phyloP scores from a whole-genome alignment of 2,113 vertebrate genomes.

The Nanorana parkeri region DNA sequence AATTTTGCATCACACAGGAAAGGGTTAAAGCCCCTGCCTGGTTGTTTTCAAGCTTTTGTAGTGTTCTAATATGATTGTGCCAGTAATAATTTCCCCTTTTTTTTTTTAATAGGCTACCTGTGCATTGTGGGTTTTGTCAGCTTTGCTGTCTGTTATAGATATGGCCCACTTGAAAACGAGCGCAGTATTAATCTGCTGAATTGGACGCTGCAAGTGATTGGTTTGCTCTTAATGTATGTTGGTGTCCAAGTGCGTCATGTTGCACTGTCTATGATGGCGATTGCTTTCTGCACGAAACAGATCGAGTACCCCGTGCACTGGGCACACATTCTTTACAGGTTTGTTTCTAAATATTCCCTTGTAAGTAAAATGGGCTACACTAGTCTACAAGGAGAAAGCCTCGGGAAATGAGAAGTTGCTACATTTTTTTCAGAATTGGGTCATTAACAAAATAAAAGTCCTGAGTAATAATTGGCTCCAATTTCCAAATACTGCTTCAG shows the following conservation, averaged over 20 bases:
- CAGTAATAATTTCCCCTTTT: constrained; percentile 23
- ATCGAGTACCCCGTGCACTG: constrained; percentile 83
- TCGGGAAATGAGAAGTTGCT: too few relatives aligned
- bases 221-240: constrained; percentile 83
- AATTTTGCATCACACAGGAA: too few relatives aligned
- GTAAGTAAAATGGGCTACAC: too few relatives aligned
- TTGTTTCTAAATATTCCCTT: too few relatives aligned
- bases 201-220: constrained; percentile 90
- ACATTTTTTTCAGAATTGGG: too few relatives aligned
- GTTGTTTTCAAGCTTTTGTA: too few relatives aligned
- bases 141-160: constrained; percentile 90
- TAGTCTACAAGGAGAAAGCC: too few relatives aligned
- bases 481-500: too few relatives aligned
- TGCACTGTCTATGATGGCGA: constrained; percentile 79
- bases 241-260: constrained; percentile 89
- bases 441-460: too few relatives aligned
- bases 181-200: constrained; percentile 91
- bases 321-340: constrained; percentile 70
- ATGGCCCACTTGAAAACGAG: constrained; percentile 88
- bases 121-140: constrained; percentile 84
- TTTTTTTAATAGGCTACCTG: constrained; percentile 79
- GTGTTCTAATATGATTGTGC: too few relatives aligned
- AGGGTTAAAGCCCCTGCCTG: too few relatives aligned
- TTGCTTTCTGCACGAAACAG: constrained; percentile 84
- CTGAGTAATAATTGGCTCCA: too few relatives aligned